phyloP scores from a whole-genome alignment of 2,888 invertebrate genomes.

The Lepetodrilus schrolli region DNA sequence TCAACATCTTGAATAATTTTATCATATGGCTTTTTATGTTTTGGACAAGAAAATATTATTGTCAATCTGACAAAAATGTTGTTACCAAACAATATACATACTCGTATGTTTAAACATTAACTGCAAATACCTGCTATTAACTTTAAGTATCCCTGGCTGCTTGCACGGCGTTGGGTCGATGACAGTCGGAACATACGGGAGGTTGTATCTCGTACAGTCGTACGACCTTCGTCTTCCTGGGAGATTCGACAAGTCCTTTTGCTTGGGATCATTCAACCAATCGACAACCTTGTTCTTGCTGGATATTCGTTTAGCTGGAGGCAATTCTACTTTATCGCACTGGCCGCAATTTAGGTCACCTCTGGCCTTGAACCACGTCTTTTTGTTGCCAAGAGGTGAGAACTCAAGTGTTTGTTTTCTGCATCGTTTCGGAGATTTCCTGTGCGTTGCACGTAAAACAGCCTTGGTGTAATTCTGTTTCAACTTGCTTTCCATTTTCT shows the following conservation, averaged over 20 bases:
- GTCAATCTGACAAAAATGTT: not conserved
- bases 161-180: constrained; percentile 26
- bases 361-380: not conserved
- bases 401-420: constrained; percentile 1
- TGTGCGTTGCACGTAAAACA: constrained; percentile 38
- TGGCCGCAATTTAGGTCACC: not conserved
- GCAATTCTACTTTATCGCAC: too few species aligned
- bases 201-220: constrained; percentile 5
- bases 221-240: constrained; percentile 24
- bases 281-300: constrained; percentile 24
- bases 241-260: not conserved
- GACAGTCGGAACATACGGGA: constrained; percentile 32
- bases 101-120: not conserved
- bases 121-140: not conserved
- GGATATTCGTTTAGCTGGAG: not conserved
- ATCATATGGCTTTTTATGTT: too few species aligned
- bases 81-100: not conserved
- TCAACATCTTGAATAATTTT: too few species aligned
- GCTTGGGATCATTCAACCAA: constrained; percentile 26
- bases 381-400: not conserved
- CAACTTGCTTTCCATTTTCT: constrained; percentile 37
- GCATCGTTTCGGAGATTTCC: constrained; percentile 25
- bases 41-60: not conserved
- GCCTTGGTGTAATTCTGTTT: constrained; percentile 44
- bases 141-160: constrained; percentile 36